These are phyloP conservation scores for Onthophagus sagittarius DNA, from an alignment of 2,888 invertebrate genomes.

Conservation along the genomic window DNA sequence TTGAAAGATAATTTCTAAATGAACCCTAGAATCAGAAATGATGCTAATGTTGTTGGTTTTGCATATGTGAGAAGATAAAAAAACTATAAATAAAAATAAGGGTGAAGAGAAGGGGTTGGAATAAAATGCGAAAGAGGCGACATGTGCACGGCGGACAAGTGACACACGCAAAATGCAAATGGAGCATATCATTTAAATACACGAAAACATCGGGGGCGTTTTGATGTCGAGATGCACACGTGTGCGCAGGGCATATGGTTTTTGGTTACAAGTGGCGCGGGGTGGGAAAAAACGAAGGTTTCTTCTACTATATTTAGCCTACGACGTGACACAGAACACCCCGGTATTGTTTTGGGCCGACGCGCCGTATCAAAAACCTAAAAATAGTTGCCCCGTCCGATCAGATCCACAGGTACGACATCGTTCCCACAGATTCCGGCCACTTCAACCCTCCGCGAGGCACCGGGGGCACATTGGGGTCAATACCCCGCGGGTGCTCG, in stretches of 20 bases:
- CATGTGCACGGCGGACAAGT: slow-evolving; percentile 35
- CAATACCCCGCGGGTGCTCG: not conserved
- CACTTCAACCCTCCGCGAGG: not conserved
- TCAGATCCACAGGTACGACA: not conserved
- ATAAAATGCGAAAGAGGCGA: slow-evolving; percentile 32
- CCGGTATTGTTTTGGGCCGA: not conserved
- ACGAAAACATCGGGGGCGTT: slow-evolving; percentile 41
- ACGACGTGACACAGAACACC: not conserved
- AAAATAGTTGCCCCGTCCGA: not conserved
- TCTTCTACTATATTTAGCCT: not conserved
- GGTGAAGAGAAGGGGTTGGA: slow-evolving; percentile 1
- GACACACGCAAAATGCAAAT: slow-evolving; percentile 44
- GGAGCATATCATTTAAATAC: slow-evolving; percentile 44
- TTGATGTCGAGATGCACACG: slow-evolving; percentile 40
- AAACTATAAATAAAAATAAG: slow-evolving; percentile 1
- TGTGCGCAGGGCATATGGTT: slow-evolving; percentile 30
- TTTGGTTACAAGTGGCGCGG: slow-evolving; percentile 9
- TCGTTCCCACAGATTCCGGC: not conserved
- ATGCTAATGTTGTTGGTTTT: too few relatives aligned
- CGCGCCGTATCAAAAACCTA: not conserved
- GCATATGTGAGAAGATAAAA: not conserved
- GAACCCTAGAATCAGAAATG: too few relatives aligned
- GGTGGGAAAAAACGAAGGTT: slow-evolving; percentile 16
- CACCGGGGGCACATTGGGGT: not conserved
- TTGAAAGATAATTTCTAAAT: too few relatives aligned